Evolutionary conservation across 2,888 invertebrate genomes (phyloP).

Genomic region (Stegana nigrithorax): DNA sequence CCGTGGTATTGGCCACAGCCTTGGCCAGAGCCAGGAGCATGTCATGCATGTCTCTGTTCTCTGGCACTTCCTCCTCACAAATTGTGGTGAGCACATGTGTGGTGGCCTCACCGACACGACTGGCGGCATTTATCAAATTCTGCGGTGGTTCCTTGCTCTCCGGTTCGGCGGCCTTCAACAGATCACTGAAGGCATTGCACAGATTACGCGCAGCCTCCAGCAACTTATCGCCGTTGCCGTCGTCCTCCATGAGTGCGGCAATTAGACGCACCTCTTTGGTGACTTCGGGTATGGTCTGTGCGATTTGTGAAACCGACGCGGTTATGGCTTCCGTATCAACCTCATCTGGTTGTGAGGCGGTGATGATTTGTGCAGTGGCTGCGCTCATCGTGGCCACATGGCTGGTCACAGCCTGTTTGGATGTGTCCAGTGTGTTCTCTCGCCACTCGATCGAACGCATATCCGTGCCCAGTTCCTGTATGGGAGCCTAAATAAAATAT

Average conservation of each 20-base stretch:
- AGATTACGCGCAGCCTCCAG: constrained; percentile 92
- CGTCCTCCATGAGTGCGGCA: constrained; percentile 93
- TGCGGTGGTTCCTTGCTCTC: constrained; percentile 94
- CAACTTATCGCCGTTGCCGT: constrained; percentile 83
- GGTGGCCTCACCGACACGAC: constrained; percentile 96
- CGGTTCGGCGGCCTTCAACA: constrained; percentile 95
- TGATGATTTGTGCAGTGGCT: constrained; percentile 97
- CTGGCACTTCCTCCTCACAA: constrained; percentile 90
- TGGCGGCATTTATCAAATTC: constrained; percentile 93
- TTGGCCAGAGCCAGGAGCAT: constrained; percentile 94
- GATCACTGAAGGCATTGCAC: constrained; percentile 93
- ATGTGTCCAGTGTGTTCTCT: constrained; percentile 92
- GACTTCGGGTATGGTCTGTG: constrained; percentile 95
- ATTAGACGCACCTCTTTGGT: constrained; percentile 84
- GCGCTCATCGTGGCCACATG: constrained; percentile 99
- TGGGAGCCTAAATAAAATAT: constrained; percentile 65
- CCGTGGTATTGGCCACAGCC: constrained; percentile 97
- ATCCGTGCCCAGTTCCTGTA: constrained; percentile 84
- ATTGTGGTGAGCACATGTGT: constrained; percentile 93
- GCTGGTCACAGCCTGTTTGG: constrained; percentile 95
- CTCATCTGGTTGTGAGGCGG: constrained; percentile 89
- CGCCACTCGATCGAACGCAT: constrained; percentile 92
- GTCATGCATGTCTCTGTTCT: constrained; percentile 87
- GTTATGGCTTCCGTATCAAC: constrained; percentile 97
- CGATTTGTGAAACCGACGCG: constrained; percentile 96